Conservation (phyloP, 2,888 invertebrate genomes). For the Stramonita haemastoma region DNA sequence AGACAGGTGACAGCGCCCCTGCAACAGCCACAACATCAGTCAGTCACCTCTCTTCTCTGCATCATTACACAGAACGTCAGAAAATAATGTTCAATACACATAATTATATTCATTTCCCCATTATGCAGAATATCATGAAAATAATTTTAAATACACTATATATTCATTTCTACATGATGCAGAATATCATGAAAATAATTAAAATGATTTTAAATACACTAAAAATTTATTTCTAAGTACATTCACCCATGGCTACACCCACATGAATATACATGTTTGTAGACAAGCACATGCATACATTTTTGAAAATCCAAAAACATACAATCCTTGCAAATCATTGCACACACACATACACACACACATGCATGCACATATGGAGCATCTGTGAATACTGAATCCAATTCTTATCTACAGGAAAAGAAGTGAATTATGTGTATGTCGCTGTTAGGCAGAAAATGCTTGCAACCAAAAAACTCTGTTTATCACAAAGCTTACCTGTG, state of each 20-base stretch:
- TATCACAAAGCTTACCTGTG: conserved; percentile 80
- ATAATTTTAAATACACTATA: too few species aligned
- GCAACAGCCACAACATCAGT: conserved; percentile 40
- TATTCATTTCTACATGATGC: too few species aligned
- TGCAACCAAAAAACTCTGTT: neutral
- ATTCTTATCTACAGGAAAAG: neutral
- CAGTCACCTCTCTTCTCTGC: neutral
- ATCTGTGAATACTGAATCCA: neutral
- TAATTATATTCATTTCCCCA: too few species aligned
- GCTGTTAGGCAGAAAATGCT: too few species aligned
- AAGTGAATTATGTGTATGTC: too few species aligned
- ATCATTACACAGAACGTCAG: conserved; percentile 6
- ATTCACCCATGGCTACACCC: too few species aligned
- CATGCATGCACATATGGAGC: neutral
- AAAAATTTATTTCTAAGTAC: too few species aligned
- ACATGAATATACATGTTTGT: too few species aligned
- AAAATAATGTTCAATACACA: neutral
- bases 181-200: too few species aligned
- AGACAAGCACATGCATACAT: too few species aligned
- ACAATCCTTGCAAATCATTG: neutral
- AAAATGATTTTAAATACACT: too few species aligned
- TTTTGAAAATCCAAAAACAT: neutral
- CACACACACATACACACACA: neutral
- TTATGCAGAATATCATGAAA: too few species aligned
- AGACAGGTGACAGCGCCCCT: conserved; percentile 83